A percentile compares a stretch with the other conserved stretches of the same genome.
Evolutionary conservation across 2,113 vertebrate genomes (phyloP).

Genomic region (Pan troglodytes): NHGRI_mPanTro3-v2.1_pri NC_072401.2:121738001-121738500

Average conservation of each 20-base stretch:
- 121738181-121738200: background rate
- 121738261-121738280: fast-evolving
- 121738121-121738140: background rate
- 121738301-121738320: background rate
- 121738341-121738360: background rate
- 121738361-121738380: background rate
- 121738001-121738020: background rate
- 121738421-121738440: background rate
- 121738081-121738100: background rate
- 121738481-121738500: background rate
- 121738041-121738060: background rate
- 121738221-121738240: background rate
- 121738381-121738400: background rate
- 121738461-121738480: background rate
- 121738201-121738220: background rate
- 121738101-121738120: background rate
- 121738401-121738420: background rate
- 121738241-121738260: too few relatives aligned
- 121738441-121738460: background rate
- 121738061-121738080: background rate
- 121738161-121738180: background rate
- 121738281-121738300: fast-evolving
- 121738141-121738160: background rate
- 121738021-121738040: background rate
- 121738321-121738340: background rate